These are phyloP conservation scores for Zoanthus solanderi DNA, from an alignment of 92 coral and sea anemone species.

Conservation along the genomic window DNA sequence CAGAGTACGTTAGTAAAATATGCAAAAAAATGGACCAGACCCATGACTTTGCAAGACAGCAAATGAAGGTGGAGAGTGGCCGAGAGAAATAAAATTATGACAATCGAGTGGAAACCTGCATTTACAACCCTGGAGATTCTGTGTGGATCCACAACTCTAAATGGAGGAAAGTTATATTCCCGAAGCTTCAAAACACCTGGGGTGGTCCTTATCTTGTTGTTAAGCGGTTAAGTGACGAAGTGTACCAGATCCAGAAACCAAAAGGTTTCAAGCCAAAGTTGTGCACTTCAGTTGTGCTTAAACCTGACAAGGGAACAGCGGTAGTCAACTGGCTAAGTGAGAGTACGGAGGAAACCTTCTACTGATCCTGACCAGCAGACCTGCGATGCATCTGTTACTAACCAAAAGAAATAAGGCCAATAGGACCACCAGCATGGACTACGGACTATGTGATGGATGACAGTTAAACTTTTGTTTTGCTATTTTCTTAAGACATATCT, in stretches of 20 bases:
- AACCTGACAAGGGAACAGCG: slow-evolving; percentile 42
- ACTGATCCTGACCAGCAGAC: neutral
- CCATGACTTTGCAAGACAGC: slow-evolving; percentile 42
- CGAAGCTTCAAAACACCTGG: slow-evolving; percentile 44
- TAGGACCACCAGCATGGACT: neutral
- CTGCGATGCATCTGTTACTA: neutral
- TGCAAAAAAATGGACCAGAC: slow-evolving; percentile 2
- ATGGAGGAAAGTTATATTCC: slow-evolving; percentile 14
- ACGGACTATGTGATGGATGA: neutral
- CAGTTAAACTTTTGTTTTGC: neutral
- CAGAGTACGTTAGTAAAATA: neutral
- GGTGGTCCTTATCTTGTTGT: slow-evolving; percentile 51
- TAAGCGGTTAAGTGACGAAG: slow-evolving; percentile 41
- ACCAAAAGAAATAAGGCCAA: neutral
- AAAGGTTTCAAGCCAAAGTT: slow-evolving; percentile 36
- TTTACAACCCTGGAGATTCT: slow-evolving; percentile 13
- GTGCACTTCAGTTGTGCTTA: slow-evolving; percentile 53
- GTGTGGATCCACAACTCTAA: slow-evolving; percentile 53
- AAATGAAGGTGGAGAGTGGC: slow-evolving; percentile 13
- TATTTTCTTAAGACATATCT: neutral
- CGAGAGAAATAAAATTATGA: slow-evolving; percentile 29
- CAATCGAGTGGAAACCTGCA: neutral
- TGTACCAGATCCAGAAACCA: slow-evolving; percentile 12
- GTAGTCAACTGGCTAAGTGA: slow-evolving; percentile 37
- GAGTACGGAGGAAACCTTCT: slow-evolving; percentile 19